A percentile compares a stretch with the other conserved stretches of the same genome.
Conservation (phyloP, 2,113 vertebrate genomes). For the Tapirus terrestris region DNA sequence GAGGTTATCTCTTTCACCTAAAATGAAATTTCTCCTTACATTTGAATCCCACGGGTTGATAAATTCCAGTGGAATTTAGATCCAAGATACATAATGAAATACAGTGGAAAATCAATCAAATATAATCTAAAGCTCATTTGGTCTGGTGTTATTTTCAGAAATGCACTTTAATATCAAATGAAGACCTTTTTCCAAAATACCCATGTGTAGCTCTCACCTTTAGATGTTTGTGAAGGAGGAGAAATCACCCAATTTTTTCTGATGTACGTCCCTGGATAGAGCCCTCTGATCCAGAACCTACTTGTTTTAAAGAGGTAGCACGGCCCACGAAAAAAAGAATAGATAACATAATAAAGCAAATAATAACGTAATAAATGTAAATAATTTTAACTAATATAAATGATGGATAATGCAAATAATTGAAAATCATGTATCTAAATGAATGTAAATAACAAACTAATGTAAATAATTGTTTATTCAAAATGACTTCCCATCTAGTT, state of each 20-base stretch:
- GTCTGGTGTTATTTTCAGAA: background rate
- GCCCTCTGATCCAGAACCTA: background rate
- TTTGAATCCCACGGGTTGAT: background rate
- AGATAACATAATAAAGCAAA: background rate
- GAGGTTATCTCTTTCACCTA: background rate
- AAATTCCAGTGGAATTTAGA: background rate
- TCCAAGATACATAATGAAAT: slow-evolving; percentile 25
- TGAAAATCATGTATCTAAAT: background rate
- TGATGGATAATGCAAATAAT: background rate
- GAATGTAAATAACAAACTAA: background rate
- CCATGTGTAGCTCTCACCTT: background rate
- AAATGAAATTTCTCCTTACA: background rate
- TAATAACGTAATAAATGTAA: background rate
- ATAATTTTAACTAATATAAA: background rate
- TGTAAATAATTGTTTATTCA: background rate
- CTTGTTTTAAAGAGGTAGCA: background rate
- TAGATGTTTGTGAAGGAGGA: background rate
- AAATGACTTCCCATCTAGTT: background rate
- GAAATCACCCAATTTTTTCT: background rate
- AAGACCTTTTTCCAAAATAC: background rate
- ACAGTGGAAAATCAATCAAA: background rate
- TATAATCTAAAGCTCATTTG: background rate
- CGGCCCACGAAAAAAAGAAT: background rate
- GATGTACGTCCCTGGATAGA: background rate
- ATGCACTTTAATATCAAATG: background rate